Conservation (phyloP, 2,888 invertebrate genomes). For the Apantesis nais region DNA sequence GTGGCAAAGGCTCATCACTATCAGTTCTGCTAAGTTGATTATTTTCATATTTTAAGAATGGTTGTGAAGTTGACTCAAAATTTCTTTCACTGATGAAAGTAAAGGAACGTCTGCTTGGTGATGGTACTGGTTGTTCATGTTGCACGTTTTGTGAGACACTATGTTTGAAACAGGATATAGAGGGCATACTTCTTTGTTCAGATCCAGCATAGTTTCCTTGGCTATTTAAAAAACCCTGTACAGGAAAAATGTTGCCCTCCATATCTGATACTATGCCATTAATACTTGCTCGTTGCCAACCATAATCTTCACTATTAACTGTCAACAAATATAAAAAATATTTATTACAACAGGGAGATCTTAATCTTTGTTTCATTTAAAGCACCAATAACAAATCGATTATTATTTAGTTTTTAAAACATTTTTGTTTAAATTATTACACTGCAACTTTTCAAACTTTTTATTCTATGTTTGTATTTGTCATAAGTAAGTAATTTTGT, state of each 20-base stretch:
- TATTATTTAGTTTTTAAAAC: not conserved
- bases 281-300: constrained; percentile 13
- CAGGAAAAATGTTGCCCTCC: constrained; percentile 15
- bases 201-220: constrained; percentile 17
- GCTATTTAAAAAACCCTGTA: constrained; percentile 20
- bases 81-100: constrained; percentile 25
- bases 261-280: constrained; percentile 1
- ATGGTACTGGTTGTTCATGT: constrained; percentile 1
- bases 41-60: constrained; percentile 29
- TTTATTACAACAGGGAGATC: not conserved
- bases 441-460: not conserved
- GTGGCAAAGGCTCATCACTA: constrained; percentile 1
- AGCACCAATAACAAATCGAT: not conserved
- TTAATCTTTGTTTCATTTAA: not conserved
- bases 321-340: not conserved
- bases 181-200: constrained; percentile 16
- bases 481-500: not conserved
- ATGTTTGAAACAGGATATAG: constrained; percentile 46
- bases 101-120: constrained; percentile 14
- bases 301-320: constrained; percentile 16
- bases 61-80: constrained; percentile 23
- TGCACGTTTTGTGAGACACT: constrained; percentile 24
- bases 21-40: constrained; percentile 2
- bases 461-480: not conserved
- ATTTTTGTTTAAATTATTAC: not conserved